A percentile compares a stretch with the other conserved stretches of the same genome.
Conservation (phyloP, 37 sponge, comb jelly and placozoan genomes). For the Agelas oroides region DNA sequence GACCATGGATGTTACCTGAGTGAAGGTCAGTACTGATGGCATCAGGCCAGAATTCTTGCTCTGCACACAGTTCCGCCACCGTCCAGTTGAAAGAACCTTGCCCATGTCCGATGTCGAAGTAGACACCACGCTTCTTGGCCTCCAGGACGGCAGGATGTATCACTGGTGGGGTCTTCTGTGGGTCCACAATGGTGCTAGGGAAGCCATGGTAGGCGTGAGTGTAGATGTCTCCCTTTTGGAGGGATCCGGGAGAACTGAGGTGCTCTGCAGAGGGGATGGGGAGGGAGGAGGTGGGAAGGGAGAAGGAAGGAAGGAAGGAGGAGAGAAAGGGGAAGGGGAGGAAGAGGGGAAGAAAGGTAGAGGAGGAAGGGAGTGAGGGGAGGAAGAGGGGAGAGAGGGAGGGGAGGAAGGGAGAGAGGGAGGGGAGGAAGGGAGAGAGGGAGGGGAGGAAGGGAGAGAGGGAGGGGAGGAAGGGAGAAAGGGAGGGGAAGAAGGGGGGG, state of each 20-base stretch:
- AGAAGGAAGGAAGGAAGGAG: not conserved
- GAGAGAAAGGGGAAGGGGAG: not conserved
- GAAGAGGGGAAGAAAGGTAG: not conserved
- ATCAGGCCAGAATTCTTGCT: constrained; percentile 40
- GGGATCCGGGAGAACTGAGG: constrained; percentile 2
- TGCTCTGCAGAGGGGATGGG: not conserved
- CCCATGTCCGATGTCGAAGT: constrained; percentile 58
- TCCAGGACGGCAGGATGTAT: constrained; percentile 19
- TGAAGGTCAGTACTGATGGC: constrained; percentile 57
- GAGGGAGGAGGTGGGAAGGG: constrained; percentile 1
- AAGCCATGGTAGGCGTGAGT: constrained; percentile 59
- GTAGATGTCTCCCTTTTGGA: constrained; percentile 44
- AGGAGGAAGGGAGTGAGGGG: not conserved
- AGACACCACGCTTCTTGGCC: constrained; percentile 31
- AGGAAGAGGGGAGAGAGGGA: not conserved
- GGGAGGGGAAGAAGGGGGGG: no score
- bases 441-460: not conserved
- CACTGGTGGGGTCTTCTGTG: not conserved
- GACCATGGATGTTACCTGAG: constrained; percentile 18
- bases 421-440: not conserved
- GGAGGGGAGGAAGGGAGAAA: not conserved
- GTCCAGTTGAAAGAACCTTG: constrained; percentile 54
- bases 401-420: no score
- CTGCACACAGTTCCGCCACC: constrained; percentile 25
- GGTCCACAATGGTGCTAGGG: constrained; percentile 28